Base-by-base conservation (phyloP, 2,888 invertebrate genomes). In the Smittia sp. region DNA sequence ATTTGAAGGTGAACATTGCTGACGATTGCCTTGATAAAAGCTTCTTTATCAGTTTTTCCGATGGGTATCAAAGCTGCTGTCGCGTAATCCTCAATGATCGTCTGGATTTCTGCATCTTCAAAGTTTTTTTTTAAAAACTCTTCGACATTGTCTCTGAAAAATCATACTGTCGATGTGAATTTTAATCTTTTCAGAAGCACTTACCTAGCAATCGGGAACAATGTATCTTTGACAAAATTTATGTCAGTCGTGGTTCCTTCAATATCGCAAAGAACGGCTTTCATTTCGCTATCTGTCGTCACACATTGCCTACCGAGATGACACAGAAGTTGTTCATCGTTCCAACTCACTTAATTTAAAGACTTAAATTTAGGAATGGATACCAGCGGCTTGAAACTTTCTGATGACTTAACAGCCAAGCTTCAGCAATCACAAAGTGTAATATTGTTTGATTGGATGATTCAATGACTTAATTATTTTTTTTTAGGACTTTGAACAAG, bases 1-100 rank as follows among this genome's bases (percentile, higher is more conserved):
- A 96, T 95, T 81, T 92, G 90, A 87, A 91, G 90, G 76, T 88
- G 85, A 13, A 96, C 87, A 81, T 89, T 91, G 75, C 86, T 86
- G 13, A 90, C 83, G 27, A 93, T 83, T 63, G 87, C 87, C 75
- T 88, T 86, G 74, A 88, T 86, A 76, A 85, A 82, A 22, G 83
- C 83, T n/a, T 83, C 84, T 76, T 85, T 85, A 11, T 81, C 78
- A 1, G 82, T 80, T 76, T 84, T 85, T 32, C 85, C 85, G 77
- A 32, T 6, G 9, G 9, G 32, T 32, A 9, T n/a, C n/a, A n/a
- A n/a, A n/a, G n/a, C n/a, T n/a, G n/a, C n/a, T n/a, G n/a, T n/a
- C n/a, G n/a, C n/a, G n/a, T n/a, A n/a, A n/a, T n/a, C n/a, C n/a
- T n/a, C n/a, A n/a, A n/a, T n/a, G 58, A 88, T 89, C 74, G 84